phyloP scores from a whole-genome alignment of 2,113 vertebrate genomes.

The Thunnus thynnus region DNA sequence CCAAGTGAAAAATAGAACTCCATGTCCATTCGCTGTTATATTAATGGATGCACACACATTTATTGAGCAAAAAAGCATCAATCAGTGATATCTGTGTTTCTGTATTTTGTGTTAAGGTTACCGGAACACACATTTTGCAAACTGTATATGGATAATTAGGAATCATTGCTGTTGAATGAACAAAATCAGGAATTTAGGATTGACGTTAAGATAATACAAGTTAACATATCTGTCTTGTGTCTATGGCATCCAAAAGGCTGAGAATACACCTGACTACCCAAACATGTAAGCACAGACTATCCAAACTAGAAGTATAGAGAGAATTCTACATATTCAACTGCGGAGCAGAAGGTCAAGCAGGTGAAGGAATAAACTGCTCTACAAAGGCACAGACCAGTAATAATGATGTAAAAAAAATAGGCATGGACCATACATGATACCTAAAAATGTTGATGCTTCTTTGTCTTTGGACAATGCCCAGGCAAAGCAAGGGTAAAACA shows the following conservation, averaged over 20 bases:
- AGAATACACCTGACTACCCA: background rate
- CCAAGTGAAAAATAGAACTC: constrained; percentile 40
- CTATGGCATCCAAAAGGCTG: background rate
- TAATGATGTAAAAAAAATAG: background rate
- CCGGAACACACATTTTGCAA: constrained; percentile 8
- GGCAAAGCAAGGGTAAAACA: no score
- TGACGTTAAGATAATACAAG: no score
- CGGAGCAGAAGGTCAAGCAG: background rate
- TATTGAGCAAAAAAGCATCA: constrained; percentile 36
- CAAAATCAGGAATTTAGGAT: background rate
- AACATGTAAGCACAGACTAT: no score
- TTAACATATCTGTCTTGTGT: background rate
- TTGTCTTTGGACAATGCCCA: no score
- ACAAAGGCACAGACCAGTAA: background rate
- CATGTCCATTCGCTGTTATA: constrained; percentile 26
- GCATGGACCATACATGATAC: no score
- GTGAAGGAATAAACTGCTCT: background rate
- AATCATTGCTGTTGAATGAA: background rate
- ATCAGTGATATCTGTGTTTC: constrained; percentile 17
- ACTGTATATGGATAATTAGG: background rate
- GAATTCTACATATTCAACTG: background rate
- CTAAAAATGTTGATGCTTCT: no score
- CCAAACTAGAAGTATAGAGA: no score
- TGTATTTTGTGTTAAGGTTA: background rate
- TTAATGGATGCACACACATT: constrained; percentile 22